Conservation (phyloP, 2,797 vertebrate species). For the Sebastes alutus region DNA sequence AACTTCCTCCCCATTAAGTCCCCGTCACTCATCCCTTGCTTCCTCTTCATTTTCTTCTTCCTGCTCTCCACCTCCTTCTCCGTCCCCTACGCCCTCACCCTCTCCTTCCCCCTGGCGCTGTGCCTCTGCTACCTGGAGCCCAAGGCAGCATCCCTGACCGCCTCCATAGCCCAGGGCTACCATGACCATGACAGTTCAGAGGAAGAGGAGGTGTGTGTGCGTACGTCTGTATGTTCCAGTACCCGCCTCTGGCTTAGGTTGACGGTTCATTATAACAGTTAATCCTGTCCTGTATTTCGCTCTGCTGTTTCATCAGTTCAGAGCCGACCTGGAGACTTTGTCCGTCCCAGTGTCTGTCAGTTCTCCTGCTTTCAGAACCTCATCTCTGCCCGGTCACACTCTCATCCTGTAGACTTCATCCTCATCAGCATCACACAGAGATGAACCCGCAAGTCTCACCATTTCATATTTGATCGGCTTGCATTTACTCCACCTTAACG, state of each 20-base stretch:
- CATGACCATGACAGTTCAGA: conserved; percentile 98
- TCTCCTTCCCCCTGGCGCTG: conserved; percentile 98
- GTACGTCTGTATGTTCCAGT: conserved; percentile 66
- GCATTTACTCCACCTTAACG: neutral
- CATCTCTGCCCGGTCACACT: conserved; percentile 85
- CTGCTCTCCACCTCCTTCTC: conserved; percentile 98
- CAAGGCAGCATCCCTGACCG: conserved; percentile 96
- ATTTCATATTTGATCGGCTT: conserved; percentile 48
- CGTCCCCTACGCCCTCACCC: conserved; percentile 96
- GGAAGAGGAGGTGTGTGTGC: conserved; percentile 90
- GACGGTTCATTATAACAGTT: conserved; percentile 49
- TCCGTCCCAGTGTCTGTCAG: conserved; percentile 85
- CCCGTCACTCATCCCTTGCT: conserved; percentile 96
- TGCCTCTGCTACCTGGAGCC: conserved; percentile 99
- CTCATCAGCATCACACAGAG: conserved; percentile 63
- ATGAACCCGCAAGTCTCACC: conserved; percentile 64
- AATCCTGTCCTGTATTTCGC: conserved; percentile 56
- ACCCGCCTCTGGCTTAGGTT: conserved; percentile 68
- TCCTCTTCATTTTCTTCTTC: conserved; percentile 99
- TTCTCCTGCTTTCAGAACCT: conserved; percentile 96
- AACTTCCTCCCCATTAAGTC: conserved; percentile 94
- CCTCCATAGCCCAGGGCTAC: conserved; percentile 96
- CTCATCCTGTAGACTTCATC: conserved; percentile 64
- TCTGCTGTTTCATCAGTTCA: conserved; percentile 64
- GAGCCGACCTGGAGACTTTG: conserved; percentile 71